Evolutionary conservation across 2,888 invertebrate genomes (phyloP).

Genomic region (Bugula neritina): DNA sequence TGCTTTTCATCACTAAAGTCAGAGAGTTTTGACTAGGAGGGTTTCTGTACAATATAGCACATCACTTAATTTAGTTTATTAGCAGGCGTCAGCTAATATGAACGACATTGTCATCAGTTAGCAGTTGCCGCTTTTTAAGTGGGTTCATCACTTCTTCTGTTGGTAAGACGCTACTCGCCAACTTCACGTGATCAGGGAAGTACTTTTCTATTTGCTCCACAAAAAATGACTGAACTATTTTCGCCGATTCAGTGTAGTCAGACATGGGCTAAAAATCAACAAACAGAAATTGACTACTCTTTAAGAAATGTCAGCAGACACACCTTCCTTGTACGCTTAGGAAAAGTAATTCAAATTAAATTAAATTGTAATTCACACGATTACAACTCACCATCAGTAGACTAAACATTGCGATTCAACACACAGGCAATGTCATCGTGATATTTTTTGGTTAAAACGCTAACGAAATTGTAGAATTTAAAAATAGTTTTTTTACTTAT

Average conservation of each 20-base stretch:
- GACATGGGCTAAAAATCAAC: conserved; percentile 16
- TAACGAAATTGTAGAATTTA: no score
- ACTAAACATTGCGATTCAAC: no score
- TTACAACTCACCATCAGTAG: no score
- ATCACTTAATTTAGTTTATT: background rate
- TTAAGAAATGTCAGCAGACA: no score
- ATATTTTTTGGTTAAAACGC: no score
- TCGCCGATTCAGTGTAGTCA: conserved; percentile 7
- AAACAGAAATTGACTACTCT: no score
- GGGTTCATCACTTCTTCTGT: conserved; percentile 24
- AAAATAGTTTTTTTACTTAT: no score
- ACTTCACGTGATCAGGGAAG: background rate
- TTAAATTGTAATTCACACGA: no score
- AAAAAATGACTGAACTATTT: conserved; percentile 10
- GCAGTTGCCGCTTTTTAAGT: background rate
- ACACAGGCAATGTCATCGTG: no score
- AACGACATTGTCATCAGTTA: background rate
- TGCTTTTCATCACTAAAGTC: no score
- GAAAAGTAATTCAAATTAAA: no score
- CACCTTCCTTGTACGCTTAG: no score
- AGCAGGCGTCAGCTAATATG: conserved; percentile 16
- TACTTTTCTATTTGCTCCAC: conserved; percentile 19
- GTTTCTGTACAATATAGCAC: background rate
- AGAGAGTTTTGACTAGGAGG: background rate
- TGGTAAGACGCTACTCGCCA: background rate